Evolutionary conservation across 2,888 invertebrate genomes (phyloP).

Genomic region (Conomelus anceps): DNA sequence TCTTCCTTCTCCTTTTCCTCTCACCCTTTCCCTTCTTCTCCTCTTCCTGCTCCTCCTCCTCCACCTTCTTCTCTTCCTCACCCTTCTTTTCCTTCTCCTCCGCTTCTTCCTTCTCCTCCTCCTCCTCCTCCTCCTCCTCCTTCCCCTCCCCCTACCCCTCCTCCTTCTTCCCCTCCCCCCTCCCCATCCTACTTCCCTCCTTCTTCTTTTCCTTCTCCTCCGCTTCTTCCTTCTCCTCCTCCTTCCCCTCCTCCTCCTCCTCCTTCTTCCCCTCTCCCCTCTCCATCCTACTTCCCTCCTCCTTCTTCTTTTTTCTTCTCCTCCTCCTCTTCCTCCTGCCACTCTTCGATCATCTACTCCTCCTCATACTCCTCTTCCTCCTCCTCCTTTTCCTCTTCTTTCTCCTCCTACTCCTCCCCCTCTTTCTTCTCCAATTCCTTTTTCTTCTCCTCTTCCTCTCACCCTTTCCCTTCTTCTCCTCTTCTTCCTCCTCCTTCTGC

Average conservation of each 20-base stretch:
- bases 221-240: not conserved
- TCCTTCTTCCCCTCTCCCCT: not conserved
- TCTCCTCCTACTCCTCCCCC: no score
- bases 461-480: not conserved
- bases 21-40: no score
- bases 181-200: not conserved
- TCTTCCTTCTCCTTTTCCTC: not conserved
- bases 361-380: not conserved
- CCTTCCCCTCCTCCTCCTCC: not conserved
- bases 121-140: not conserved
- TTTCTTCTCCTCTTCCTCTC: no score
- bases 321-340: not conserved
- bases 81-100: not conserved
- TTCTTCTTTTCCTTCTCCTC: not conserved
- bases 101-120: not conserved
- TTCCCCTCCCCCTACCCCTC: not conserved
- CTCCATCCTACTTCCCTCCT: not conserved
- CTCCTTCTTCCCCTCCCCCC: not conserved
- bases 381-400: not conserved
- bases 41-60: not conserved
- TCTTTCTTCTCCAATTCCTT: not conserved
- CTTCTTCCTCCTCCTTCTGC: not conserved
- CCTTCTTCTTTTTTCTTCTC: not conserved
- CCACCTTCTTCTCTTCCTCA: not conserved
- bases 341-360: not conserved